Evolutionary conservation across 2,113 vertebrate genomes (phyloP).

Genomic region (Brienomyrus brachyistius): DNA sequence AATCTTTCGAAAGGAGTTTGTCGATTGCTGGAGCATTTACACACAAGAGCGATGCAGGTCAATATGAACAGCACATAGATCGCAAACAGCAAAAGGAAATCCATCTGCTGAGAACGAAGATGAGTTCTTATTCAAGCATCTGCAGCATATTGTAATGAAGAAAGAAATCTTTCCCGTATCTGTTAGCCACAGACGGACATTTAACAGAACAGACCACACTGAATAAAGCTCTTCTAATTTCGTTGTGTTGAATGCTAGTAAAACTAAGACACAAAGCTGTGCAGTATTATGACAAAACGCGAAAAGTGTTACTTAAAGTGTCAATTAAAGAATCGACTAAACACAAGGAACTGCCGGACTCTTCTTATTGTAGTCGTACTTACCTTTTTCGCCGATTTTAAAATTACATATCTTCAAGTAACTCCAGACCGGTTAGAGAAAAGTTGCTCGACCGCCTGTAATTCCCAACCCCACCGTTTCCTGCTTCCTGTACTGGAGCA

Average conservation of each 20-base stretch:
- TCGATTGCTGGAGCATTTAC: constrained; percentile 59
- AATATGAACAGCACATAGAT: constrained; percentile 67
- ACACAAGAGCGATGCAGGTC: constrained; percentile 50
- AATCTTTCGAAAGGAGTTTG: constrained; percentile 46
- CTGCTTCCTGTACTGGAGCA: neutral
- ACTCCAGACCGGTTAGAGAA: neutral
- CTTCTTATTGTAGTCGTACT: neutral
- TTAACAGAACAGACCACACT: neutral
- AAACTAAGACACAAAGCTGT: neutral
- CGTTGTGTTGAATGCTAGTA: neutral
- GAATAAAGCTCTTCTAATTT: neutral
- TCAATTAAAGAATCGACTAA: neutral
- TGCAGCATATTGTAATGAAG: neutral
- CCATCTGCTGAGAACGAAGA: constrained; percentile 60
- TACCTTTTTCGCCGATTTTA: neutral
- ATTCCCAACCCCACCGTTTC: neutral
- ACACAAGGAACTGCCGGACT: neutral
- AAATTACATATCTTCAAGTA: neutral
- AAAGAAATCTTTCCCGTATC: neutral
- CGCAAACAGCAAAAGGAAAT: constrained; percentile 76
- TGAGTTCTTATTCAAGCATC: neutral
- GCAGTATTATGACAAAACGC: neutral
- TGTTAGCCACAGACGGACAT: neutral
- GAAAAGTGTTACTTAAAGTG: neutral
- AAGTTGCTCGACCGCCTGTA: neutral